phyloP scores from a whole-genome alignment of 2,113 vertebrate genomes.

The Onychostoma macrolepis region DNA sequence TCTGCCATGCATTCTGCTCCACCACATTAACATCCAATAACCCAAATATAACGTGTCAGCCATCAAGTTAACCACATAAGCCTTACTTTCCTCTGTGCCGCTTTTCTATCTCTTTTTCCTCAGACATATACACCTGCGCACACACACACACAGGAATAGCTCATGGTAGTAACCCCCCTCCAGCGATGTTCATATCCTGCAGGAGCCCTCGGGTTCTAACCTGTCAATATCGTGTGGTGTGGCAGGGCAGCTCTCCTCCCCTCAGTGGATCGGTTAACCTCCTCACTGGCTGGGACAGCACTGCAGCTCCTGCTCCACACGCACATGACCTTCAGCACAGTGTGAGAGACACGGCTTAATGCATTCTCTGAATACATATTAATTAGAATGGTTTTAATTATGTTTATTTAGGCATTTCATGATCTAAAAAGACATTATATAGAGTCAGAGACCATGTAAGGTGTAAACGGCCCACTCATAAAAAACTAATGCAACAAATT shows the following conservation, averaged over 20 bases:
- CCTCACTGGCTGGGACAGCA: conserved; percentile 68
- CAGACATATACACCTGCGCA: conserved; percentile 18
- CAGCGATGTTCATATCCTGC: conserved; percentile 85
- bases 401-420: background rate
- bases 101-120: conserved; percentile 41
- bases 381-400: background rate
- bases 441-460: background rate
- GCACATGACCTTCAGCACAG: conserved; percentile 29
- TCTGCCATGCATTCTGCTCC: conserved; percentile 6
- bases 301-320: conserved; percentile 63
- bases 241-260: conserved; percentile 60
- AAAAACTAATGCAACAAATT: background rate
- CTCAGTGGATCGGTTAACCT: conserved; percentile 76
- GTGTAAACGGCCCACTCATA: background rate
- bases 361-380: conserved; percentile 1
- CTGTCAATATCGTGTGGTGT: conserved; percentile 80
- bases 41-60: conserved; percentile 39
- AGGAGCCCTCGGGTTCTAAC: conserved; percentile 83
- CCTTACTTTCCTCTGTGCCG: conserved; percentile 17
- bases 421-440: background rate
- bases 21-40: conserved; percentile 27
- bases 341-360: background rate
- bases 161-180: conserved; percentile 77
- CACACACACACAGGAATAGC: conserved; percentile 68
- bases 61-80: conserved; percentile 37